phyloP scores from a whole-genome alignment of 1,140 invertebrate species.

The Metaphire vulgaris region DNA sequence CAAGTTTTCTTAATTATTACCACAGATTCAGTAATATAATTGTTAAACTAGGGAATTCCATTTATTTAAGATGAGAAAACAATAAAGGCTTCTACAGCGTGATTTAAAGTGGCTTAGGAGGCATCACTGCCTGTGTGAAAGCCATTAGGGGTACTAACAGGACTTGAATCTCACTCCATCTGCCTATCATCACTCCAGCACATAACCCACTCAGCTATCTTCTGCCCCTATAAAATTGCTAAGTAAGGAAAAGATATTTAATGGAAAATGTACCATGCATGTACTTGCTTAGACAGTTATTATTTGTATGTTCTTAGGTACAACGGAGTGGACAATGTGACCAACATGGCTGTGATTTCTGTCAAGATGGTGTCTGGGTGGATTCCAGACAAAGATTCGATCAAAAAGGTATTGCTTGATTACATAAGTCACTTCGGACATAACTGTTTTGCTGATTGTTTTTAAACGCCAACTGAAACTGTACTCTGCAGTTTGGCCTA shows the following conservation, averaged over 20 bases:
- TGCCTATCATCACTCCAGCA: too few relatives aligned
- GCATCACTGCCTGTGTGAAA: too few relatives aligned
- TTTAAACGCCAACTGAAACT: neutral
- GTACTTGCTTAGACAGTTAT: neutral
- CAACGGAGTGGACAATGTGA: conserved; percentile 38
- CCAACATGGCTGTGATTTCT: conserved; percentile 84
- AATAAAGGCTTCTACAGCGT: too few relatives aligned
- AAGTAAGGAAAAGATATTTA: neutral
- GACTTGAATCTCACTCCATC: too few relatives aligned
- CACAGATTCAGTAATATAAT: too few relatives aligned
- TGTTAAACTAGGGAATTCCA: too few relatives aligned
- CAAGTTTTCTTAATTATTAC: too few relatives aligned
- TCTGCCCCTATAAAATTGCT: neutral
- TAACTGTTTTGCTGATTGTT: neutral
- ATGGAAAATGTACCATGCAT: neutral
- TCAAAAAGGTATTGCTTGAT: conserved; percentile 42
- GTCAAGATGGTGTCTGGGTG: conserved; percentile 77
- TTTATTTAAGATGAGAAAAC: too few relatives aligned
- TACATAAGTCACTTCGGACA: neutral
- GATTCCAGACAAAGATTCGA: conserved; percentile 67
- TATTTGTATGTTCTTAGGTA: conserved; percentile 36
- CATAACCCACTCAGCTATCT: neutral
- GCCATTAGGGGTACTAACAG: too few relatives aligned
- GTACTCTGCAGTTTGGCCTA: neutral
- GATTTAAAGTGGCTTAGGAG: too few relatives aligned